Conservation (phyloP, 2,888 invertebrate genomes). For the Phania funesta region DNA sequence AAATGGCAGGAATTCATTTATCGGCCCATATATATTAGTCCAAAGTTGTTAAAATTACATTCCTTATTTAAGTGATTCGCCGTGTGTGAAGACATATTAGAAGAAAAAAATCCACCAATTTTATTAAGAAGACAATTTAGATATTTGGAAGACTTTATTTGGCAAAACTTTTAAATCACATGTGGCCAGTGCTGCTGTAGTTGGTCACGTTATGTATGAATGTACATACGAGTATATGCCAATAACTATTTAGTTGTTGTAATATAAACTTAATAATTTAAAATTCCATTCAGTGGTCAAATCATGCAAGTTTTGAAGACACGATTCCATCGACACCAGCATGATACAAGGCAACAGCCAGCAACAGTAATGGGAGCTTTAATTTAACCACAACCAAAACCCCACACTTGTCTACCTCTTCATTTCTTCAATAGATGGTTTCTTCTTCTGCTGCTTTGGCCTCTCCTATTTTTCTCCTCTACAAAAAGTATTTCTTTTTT, state of each 20-base stretch:
- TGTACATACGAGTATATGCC: too few relatives aligned
- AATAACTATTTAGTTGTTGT: constrained; percentile 20
- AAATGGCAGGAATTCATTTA: too few relatives aligned
- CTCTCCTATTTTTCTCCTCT: constrained; percentile 31
- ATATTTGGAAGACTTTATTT: too few relatives aligned
- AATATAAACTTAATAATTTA: constrained; percentile 41
- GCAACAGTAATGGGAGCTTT: constrained; percentile 10
- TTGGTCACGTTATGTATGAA: constrained; percentile 12
- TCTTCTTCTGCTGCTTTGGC: constrained; percentile 5
- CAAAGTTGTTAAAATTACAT: too few relatives aligned
- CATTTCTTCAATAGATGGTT: constrained; percentile 38
- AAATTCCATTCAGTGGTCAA: constrained; percentile 48
- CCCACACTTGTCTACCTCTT: constrained; percentile 11
- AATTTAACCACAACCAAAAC: constrained; percentile 2
- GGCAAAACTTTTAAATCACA: too few relatives aligned
- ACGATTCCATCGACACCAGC: constrained; percentile 28
- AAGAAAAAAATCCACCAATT: too few relatives aligned
- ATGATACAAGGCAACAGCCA: background rate
- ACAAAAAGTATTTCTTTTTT: background rate
- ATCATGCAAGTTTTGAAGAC: constrained; percentile 21
- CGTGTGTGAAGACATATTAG: too few relatives aligned
- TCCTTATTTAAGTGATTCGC: too few relatives aligned
- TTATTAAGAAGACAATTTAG: too few relatives aligned
- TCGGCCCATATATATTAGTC: too few relatives aligned
- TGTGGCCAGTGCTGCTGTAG: too few relatives aligned